Evolutionary conservation across 2,113 vertebrate genomes (phyloP).

Genomic region (Felis chaus): DNA sequence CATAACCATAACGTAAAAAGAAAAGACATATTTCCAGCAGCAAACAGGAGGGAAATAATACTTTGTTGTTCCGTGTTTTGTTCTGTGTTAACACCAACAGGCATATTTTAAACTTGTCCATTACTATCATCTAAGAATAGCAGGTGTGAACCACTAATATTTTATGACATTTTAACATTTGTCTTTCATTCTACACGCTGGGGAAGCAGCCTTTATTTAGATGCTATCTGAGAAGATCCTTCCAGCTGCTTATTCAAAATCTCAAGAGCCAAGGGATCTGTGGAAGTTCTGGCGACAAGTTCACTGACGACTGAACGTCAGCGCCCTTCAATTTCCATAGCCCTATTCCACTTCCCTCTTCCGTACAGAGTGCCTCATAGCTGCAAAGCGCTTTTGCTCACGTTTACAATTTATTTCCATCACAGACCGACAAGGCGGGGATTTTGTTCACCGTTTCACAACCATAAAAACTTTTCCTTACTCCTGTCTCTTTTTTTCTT

Average conservation of each 20-base stretch:
- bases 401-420: background rate
- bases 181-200: background rate
- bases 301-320: fast-evolving
- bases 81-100: background rate
- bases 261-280: background rate
- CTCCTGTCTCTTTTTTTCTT: background rate
- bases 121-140: background rate
- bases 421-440: background rate
- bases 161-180: background rate
- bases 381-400: background rate
- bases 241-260: background rate
- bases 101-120: background rate
- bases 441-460: background rate
- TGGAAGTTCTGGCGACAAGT: background rate
- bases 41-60: background rate
- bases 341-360: background rate
- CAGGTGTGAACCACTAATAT: background rate
- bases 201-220: background rate
- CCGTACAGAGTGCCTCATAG: background rate
- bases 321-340: background rate
- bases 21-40: background rate
- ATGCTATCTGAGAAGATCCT: background rate
- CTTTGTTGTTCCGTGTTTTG: background rate
- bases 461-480: background rate
- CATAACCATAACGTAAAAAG: background rate